These are phyloP conservation scores for Rhynchonycteris naso DNA, from an alignment of 2,797 vertebrate species.

Conservation along the genomic window DNA sequence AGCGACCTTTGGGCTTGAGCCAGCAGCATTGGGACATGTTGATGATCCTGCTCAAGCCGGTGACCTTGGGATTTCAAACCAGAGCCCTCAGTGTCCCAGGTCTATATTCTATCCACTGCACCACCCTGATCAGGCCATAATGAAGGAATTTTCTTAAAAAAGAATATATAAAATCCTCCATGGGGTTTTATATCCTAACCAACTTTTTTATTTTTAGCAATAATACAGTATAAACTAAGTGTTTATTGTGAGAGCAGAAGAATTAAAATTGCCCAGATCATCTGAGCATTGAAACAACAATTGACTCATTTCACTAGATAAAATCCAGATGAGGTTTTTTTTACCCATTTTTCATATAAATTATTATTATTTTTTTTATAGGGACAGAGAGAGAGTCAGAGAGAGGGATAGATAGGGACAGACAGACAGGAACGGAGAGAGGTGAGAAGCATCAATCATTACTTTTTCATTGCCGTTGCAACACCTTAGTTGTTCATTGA, in stretches of 20 bases:
- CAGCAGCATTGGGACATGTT: too few relatives aligned
- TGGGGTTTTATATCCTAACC: not conserved
- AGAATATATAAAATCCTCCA: not conserved
- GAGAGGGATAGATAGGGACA: too few relatives aligned
- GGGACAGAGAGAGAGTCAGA: too few relatives aligned
- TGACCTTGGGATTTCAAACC: too few relatives aligned
- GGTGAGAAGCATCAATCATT: too few relatives aligned
- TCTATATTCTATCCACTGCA: too few relatives aligned
- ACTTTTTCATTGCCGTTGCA: too few relatives aligned
- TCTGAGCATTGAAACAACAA: not conserved
- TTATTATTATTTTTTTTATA: not conserved
- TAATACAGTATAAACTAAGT: slow-evolving; percentile 16
- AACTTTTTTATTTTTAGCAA: not conserved
- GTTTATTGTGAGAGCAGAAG: not conserved
- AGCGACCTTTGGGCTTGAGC: too few relatives aligned
- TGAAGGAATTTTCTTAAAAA: not conserved
- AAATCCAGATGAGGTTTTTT: not conserved
- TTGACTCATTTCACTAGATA: not conserved
- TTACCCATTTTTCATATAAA: slow-evolving; percentile 27
- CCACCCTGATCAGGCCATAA: not conserved
- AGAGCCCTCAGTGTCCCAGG: too few relatives aligned
- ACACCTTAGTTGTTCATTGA: too few relatives aligned
- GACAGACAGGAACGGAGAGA: too few relatives aligned
- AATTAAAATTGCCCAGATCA: not conserved
- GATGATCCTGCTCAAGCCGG: too few relatives aligned